A percentile compares a stretch with the other conserved stretches of the same genome.
These are phyloP conservation scores for Camelus dromedarius DNA, from an alignment of 2,113 vertebrate genomes.

Conservation along the genomic window DNA sequence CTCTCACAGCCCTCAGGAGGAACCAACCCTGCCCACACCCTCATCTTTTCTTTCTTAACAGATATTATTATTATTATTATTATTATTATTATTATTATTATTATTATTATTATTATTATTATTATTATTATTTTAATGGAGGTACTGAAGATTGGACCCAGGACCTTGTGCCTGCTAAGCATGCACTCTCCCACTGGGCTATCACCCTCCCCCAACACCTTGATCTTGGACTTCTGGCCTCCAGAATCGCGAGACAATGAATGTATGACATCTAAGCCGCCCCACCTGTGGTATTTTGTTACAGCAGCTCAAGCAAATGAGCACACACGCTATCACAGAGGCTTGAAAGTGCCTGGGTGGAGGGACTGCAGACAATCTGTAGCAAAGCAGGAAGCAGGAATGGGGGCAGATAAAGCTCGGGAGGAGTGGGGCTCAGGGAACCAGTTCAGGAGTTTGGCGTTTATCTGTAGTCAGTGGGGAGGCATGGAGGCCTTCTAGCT, in stretches of 20 bases:
- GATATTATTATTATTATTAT: too few relatives aligned
- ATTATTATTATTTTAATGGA: too few relatives aligned
- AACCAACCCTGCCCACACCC: neutral
- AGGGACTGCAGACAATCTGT: neutral
- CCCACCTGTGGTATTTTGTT: neutral
- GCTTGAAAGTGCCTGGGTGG: fast-evolving
- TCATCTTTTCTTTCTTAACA: neutral
- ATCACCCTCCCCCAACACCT: too few relatives aligned
- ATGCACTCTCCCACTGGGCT: too few relatives aligned
- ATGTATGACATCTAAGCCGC: neutral
- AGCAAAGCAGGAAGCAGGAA: neutral
- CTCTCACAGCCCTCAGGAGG: neutral
- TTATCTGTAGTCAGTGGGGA: neutral
- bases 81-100: too few relatives aligned
- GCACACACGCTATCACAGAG: neutral
- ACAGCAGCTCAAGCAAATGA: neutral
- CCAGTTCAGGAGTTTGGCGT: neutral
- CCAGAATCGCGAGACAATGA: neutral
- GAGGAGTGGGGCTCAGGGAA: neutral
- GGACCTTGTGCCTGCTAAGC: too few relatives aligned
- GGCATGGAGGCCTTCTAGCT: neutral
- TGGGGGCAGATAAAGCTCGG: neutral
- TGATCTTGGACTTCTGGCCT: neutral
- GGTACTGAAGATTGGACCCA: too few relatives aligned
- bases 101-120: too few relatives aligned